Conservation (phyloP, 2,113 vertebrate genomes). For the Megalops atlanticus region DNA sequence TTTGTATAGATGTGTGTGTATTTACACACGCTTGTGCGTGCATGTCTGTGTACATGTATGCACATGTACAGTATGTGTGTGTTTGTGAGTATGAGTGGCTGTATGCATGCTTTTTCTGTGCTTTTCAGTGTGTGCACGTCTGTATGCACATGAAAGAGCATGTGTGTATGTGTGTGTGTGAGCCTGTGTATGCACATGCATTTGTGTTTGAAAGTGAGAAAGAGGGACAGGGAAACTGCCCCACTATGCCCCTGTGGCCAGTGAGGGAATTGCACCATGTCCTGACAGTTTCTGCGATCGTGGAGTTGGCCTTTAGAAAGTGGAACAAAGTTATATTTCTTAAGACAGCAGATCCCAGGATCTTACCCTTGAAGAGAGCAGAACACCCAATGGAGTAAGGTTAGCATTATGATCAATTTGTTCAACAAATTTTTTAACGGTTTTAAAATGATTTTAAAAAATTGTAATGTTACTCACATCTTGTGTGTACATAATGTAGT, state of each 20-base stretch:
- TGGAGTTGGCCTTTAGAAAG: not conserved
- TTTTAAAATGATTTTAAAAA: no score
- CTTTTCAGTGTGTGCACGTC: not conserved
- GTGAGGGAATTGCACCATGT: not conserved
- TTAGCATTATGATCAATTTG: not conserved
- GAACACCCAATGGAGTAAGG: not conserved
- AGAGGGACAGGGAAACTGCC: not conserved
- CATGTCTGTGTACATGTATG: no score
- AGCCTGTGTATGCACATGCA: not conserved
- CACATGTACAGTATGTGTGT: not conserved
- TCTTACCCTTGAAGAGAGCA: not conserved
- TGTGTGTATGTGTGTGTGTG: not conserved
- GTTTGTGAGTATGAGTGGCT: not conserved
- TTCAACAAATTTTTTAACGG: not conserved
- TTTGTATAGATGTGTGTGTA: no score
- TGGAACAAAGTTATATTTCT: not conserved
- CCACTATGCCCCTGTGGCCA: not conserved
- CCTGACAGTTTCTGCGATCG: not conserved
- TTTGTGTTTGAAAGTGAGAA: not conserved
- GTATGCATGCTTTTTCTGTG: not conserved
- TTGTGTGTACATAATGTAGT: constrained; percentile 72
- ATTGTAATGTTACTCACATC: constrained; percentile 48
- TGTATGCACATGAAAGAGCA: no score
- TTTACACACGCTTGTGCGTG: not conserved
- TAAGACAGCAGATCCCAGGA: not conserved